Evolutionary conservation across 2,888 invertebrate species (phyloP).

Genomic region (Eurytoma adleriae): DNA sequence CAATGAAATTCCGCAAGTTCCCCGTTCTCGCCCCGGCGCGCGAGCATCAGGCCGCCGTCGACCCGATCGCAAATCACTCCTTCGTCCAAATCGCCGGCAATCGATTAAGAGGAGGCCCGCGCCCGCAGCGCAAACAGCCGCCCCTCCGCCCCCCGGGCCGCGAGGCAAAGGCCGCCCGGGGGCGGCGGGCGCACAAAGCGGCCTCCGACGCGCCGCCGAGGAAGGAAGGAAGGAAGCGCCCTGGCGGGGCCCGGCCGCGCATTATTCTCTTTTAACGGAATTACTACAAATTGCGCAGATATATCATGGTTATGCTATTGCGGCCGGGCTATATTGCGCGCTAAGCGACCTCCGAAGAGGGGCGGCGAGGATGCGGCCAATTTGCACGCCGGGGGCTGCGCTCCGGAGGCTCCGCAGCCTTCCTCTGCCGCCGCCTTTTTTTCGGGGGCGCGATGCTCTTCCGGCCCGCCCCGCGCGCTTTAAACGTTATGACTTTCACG

Average conservation of each 20-base stretch:
- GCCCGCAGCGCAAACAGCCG: not conserved
- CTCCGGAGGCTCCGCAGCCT: constrained; percentile 7
- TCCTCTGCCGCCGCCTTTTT: constrained; percentile 5
- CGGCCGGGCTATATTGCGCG: constrained; percentile 64
- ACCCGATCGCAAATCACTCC: constrained; percentile 51
- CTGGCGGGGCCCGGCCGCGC: constrained; percentile 48
- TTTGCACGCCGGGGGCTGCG: constrained; percentile 7
- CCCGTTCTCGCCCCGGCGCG: constrained; percentile 23
- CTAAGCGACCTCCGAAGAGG: constrained; percentile 60
- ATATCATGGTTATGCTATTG: constrained; percentile 68
- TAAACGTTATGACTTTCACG: constrained; percentile 24
- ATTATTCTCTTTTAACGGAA: constrained; percentile 67
- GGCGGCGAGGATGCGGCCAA: constrained; percentile 14
- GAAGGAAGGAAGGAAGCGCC: constrained; percentile 37
- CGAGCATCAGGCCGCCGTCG: constrained; percentile 1
- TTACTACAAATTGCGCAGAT: constrained; percentile 67
- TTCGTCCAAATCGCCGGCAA: constrained; percentile 40
- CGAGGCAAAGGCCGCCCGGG: not conserved
- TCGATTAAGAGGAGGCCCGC: constrained; percentile 35
- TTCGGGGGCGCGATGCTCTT: not conserved
- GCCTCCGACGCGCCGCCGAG: constrained; percentile 4
- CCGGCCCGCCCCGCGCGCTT: not conserved
- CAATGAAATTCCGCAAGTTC: constrained; percentile 52
- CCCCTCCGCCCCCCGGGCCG: not conserved
- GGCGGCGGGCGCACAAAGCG: not conserved